Base-by-base conservation (phyloP, 2,797 vertebrate genomes). In the Bradypodion ventrale region DNA sequence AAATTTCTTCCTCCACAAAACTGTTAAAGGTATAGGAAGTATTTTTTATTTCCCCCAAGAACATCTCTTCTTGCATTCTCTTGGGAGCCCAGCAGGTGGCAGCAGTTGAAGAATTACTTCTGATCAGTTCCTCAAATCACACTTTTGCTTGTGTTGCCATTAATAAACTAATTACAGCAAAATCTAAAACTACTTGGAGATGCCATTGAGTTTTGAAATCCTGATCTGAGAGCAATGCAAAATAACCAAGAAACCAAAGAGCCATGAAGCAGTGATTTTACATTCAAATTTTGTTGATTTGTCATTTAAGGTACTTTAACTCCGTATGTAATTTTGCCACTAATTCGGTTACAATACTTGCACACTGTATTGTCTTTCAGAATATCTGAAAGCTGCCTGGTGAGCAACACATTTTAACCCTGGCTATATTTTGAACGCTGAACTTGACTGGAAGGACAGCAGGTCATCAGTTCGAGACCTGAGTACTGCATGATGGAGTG, bases 41-140 rank as follows among this genome's bases (percentile, higher is more conserved):
- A 15, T n/a, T 37, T 65, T 78, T 32, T 32, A 15, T 23, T 32
- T 27, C 44, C 12, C 16, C 40, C n/a, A n/a, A n/a, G n/a, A n/a
- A n/a, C n/a, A n/a, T n/a, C n/a, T n/a, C n/a, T n/a, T 52, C 32
- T 63, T 63, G 19, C 44, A 8, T 1, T 65, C 40, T 19, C 60
- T 49, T 59, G 21, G 37, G 65, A 83, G 46, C 46, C 63, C 63
- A 76, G 82, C 35, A 83, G 73, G 63, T 83, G 49, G 29, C 19
- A 83, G 63, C 35, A 83, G n/a, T 29, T 74, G 44, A 23, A 32
- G 12, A 75, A n/a, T 42, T 46, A 13, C n/a, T n/a, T n/a, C n/a
- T n/a, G n/a, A n/a, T n/a, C n/a, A n/a, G n/a, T n/a, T n/a, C n/a
- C n/a, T n/a, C n/a, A n/a, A n/a, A n/a, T n/a, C n/a, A n/a, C n/a